Base-by-base conservation (phyloP, 2,888 invertebrate species). In the Calephelis perditalis region DNA sequence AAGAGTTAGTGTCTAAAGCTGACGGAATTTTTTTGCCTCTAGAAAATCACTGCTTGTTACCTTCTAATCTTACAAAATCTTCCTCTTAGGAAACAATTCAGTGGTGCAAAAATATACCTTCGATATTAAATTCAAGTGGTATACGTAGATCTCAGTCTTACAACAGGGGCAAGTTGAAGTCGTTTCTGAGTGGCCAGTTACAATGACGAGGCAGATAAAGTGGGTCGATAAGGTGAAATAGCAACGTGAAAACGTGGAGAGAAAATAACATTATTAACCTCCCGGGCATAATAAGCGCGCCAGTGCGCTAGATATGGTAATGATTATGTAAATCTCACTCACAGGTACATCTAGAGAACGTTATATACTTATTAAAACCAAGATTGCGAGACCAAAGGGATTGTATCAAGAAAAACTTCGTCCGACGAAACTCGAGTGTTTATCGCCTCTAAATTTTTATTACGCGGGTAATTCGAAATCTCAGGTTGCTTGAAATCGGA, bases 261-360 rank as follows among this genome's bases (percentile, higher is more conserved):
- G 90, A 90, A 91, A 91, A 91, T 90, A 85, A 86, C 90, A 90
- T 90, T 91, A 91, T 91, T 90, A 91, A 90, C 90, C 91, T 87
- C 89, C 77, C 76, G 90, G 86, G 91, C 77, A 83, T 90, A 90
- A 90, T 91, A 89, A 84, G 77, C 87, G 86, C 86, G 85, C 88
- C 87, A 88, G 82, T 85, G 84, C 86, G 86, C 88, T 84, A 89
- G 89, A 89, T 90, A 91, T 90, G 91, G 87, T 90, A 90, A 91
- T 90, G 87, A 89, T 90, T 91, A 91, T 91, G 91, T 87, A 89
- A 91, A 91, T 91, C 86, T 78, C 73, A 75, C 89, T 87, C 85
- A 82, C 86, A 89, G 88, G 88, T 88, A 90, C 84, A 86, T 87
- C 88, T 86, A 77, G 79, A 77, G 81, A 84, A 82, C 82, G 86